Percentiles rank a stretch among this genome's conserved stretches.
Evolutionary conservation across 1,140 invertebrate species (phyloP).

Genomic region (Macrocentrus cingulum): DNA sequence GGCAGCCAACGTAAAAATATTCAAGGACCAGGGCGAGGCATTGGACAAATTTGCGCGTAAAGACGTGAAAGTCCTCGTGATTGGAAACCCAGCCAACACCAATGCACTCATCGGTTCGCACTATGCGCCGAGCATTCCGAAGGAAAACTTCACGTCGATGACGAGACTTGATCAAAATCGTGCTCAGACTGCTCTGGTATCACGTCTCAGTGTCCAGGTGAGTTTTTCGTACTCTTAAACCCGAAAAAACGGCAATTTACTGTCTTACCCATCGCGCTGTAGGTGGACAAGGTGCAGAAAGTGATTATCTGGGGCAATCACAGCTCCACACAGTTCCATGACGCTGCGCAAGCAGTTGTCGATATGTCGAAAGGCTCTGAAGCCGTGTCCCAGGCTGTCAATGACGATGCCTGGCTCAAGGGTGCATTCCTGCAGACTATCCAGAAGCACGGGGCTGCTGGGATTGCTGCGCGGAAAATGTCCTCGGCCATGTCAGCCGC

Average conservation of each 20-base stretch:
- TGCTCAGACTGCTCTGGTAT: slow-evolving; percentile 81
- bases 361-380: slow-evolving; percentile 54
- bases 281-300: slow-evolving; percentile 80
- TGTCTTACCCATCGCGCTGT: no score
- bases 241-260: no score
- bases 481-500: slow-evolving; percentile 98
- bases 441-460: slow-evolving; percentile 95
- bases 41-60: slow-evolving; percentile 92
- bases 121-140: slow-evolving; percentile 96
- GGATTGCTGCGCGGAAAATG: slow-evolving; percentile 96
- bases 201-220: slow-evolving; percentile 63
- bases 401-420: slow-evolving; percentile 82
- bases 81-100: slow-evolving; percentile 99
- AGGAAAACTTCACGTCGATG: slow-evolving; percentile 97
- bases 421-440: slow-evolving; percentile 87
- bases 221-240: neutral
- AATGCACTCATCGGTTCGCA: slow-evolving; percentile 96
- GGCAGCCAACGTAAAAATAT: slow-evolving; percentile 98
- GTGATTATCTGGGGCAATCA: slow-evolving; percentile 99
- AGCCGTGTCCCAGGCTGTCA: slow-evolving; percentile 72
- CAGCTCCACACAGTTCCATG: slow-evolving; percentile 97
- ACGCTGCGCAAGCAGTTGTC: slow-evolving; percentile 85
- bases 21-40: slow-evolving; percentile 93
- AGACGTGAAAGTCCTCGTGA: slow-evolving; percentile 93
- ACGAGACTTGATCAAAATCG: slow-evolving; percentile 98